Base-by-base conservation (phyloP, 2,113 vertebrate genomes). In the Coregonus clupeaformis region DNA sequence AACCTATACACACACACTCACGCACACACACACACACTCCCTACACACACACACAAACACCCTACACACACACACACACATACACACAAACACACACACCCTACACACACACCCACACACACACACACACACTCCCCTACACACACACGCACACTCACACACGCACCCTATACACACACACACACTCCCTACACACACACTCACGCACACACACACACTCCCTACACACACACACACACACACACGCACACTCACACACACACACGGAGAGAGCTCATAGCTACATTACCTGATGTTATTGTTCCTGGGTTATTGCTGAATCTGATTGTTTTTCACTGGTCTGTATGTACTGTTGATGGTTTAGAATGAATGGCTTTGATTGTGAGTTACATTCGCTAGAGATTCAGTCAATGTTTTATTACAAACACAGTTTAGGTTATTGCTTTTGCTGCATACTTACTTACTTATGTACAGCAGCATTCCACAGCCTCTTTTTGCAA, bases 291-390 rank as follows among this genome's bases (percentile, higher is more conserved):
- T 68, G 47, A 75, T 72, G 65, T 73, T 36, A 76, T 78, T 80
- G 73, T 32, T 30, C 59, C 47, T 9, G 66, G 72, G 63, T 72
- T 68, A 70, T 59, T 36, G 69, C 67, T 20, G 14, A n/a, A 67
- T 55, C 68, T 9, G 36, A 6, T 80, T 78, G 74, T 70, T 80
- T 81, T 30, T 2, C 13, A 16, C 13, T 29, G 12, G 12, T 64
- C 78, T 62, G 6, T 7, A 65, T 67, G 66, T 64, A 66, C 65
- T 11, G 64, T 64, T 13, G 64, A 55, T 60, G 64, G 62, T 71
- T 74, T 68, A 68, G 71, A 77, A 77, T 79, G 52, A 79, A 86
- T 79, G 75, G 78, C 30, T 68, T 36, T 22, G 24, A 73, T 60
- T 6, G 68, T 49, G 47, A 16, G 47, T 16, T 49, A 5, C 14